Evolutionary conservation across 2,888 invertebrate genomes (phyloP).

Genomic region (Chalcosyrphus nemorum): DNA sequence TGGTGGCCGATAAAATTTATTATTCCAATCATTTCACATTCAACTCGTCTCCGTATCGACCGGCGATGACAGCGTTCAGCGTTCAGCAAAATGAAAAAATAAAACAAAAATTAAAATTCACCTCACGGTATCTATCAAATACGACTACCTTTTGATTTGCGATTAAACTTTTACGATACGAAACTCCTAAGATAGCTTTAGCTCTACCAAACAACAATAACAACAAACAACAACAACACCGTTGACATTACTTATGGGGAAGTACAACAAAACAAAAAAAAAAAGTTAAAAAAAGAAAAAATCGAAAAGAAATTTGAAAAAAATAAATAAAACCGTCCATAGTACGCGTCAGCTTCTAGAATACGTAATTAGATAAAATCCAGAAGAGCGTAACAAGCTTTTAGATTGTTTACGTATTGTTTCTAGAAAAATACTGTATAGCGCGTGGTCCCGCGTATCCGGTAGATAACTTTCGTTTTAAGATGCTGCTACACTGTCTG

Average conservation of each 20-base stretch:
- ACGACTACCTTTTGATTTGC: slow-evolving; percentile 70
- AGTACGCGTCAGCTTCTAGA: slow-evolving; percentile 51
- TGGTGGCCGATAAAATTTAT: slow-evolving; percentile 65
- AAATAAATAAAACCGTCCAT: slow-evolving; percentile 34
- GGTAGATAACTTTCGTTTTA: slow-evolving; percentile 39
- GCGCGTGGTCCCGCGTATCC: slow-evolving; percentile 8
- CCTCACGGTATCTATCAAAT: slow-evolving; percentile 62
- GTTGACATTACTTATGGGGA: slow-evolving; percentile 19
- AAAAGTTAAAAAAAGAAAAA: slow-evolving; percentile 11
- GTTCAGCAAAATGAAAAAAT: not conserved
- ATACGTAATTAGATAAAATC: slow-evolving; percentile 66
- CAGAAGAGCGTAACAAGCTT: slow-evolving; percentile 37
- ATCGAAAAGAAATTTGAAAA: not conserved
- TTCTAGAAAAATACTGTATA: slow-evolving; percentile 37
- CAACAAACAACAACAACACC: slow-evolving; percentile 1
- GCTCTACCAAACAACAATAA: slow-evolving; percentile 30
- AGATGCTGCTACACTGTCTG: slow-evolving; percentile 34
- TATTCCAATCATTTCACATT: slow-evolving; percentile 64
- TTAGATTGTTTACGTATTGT: slow-evolving; percentile 48
- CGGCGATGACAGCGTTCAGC: not conserved
- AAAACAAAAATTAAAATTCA: slow-evolving; percentile 37
- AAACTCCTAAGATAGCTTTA: slow-evolving; percentile 2
- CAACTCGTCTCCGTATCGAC: slow-evolving; percentile 20
- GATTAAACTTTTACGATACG: slow-evolving; percentile 64
- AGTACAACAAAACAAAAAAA: not conserved